Conservation (phyloP, 2,113 vertebrate genomes). For the Pseudolaguvia tuberculata region DNA sequence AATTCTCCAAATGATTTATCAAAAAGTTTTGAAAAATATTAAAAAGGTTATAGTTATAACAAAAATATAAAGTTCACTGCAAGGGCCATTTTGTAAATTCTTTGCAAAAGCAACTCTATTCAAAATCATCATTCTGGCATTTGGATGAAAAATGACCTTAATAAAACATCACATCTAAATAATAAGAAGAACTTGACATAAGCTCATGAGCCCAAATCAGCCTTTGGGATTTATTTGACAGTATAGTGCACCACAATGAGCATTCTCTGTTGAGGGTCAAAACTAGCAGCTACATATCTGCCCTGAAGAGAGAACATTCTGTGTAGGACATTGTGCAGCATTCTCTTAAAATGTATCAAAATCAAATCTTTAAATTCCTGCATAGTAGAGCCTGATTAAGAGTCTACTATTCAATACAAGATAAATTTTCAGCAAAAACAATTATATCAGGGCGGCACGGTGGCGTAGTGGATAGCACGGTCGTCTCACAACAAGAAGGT, state of each 20-base stretch:
- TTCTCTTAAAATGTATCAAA: not conserved
- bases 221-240: not conserved
- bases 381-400: not conserved
- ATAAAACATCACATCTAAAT: no score
- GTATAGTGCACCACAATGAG: not conserved
- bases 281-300: not conserved
- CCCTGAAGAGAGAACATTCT: not conserved
- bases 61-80: not conserved
- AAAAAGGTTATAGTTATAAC: not conserved
- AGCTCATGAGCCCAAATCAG: not conserved
- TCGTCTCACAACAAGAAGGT: no score
- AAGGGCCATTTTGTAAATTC: not conserved
- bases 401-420: not conserved
- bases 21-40: not conserved
- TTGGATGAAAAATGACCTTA: no score
- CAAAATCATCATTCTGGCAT: not conserved
- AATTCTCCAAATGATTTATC: not conserved
- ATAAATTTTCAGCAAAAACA: not conserved
- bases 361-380: constrained; percentile 1
- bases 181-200: constrained; percentile 3
- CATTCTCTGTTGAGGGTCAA: not conserved
- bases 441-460: no score
- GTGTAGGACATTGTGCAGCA: not conserved
- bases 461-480: no score
- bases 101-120: not conserved